Evolutionary conservation across 2,888 invertebrate genomes (phyloP).

Genomic region (Xylota segnis): DNA sequence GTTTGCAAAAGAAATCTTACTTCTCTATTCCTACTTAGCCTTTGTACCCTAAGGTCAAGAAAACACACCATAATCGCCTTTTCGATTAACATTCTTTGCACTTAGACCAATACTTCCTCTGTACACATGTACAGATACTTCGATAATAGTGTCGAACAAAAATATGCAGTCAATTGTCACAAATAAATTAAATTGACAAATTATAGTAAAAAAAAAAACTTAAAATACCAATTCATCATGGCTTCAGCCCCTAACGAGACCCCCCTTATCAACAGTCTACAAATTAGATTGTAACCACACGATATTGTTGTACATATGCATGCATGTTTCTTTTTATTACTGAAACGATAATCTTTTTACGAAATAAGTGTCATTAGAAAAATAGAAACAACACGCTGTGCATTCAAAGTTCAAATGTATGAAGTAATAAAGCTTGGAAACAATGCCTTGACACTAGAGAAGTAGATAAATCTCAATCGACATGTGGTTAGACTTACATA

Average conservation of each 20-base stretch:
- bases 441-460: not conserved
- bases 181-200: constrained; percentile 26
- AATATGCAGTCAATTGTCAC: not conserved
- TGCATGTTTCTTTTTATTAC: not conserved
- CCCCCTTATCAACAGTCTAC: constrained; percentile 56
- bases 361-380: constrained; percentile 1
- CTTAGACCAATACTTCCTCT: too few species aligned
- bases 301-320: not conserved
- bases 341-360: constrained; percentile 54
- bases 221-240: constrained; percentile 22
- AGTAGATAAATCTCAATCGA: too few species aligned
- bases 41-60: too few species aligned
- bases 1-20: too few species aligned
- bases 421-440: constrained; percentile 40
- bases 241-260: constrained; percentile 17
- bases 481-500: too few species aligned
- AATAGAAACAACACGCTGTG: constrained; percentile 1
- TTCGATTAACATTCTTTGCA: not conserved
- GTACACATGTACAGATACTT: not conserved
- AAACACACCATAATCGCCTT: too few species aligned
- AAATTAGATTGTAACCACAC: constrained; percentile 43
- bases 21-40: too few species aligned
- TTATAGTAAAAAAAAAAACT: constrained; percentile 6
- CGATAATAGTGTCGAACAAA: not conserved
- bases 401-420: constrained; percentile 55